Evolutionary conservation across 2,888 invertebrate genomes (phyloP).

Genomic region (Drosophila borealis): DNA sequence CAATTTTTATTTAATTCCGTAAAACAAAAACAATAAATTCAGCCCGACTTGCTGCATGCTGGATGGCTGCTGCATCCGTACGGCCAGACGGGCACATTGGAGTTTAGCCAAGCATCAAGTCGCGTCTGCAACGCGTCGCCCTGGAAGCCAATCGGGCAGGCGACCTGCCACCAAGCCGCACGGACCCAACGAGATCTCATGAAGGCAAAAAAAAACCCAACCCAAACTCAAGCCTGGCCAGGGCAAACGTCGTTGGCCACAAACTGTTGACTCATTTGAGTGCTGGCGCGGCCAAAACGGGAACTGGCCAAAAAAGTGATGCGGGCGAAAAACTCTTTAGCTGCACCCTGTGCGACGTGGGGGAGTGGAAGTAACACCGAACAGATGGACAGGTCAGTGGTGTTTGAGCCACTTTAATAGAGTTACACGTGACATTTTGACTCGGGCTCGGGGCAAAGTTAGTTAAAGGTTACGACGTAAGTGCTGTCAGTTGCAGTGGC

Average conservation of each 20-base stretch:
- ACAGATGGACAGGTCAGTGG: constrained; percentile 24
- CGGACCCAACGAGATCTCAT: neutral
- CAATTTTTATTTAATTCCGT: constrained; percentile 81
- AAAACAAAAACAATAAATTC: constrained; percentile 80
- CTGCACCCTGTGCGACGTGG: constrained; percentile 1
- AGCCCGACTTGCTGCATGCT: constrained; percentile 59
- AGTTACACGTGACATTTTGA: constrained; percentile 66
- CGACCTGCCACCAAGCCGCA: constrained; percentile 2
- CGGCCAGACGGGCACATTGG: constrained; percentile 46
- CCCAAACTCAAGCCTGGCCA: constrained; percentile 2
- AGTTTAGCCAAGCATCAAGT: constrained; percentile 57
- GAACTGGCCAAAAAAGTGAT: constrained; percentile 42
- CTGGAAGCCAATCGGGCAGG: constrained; percentile 57
- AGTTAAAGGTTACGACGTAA: constrained; percentile 11
- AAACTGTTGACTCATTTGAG: constrained; percentile 79
- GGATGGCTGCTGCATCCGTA: constrained; percentile 20
- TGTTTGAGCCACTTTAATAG: constrained; percentile 26
- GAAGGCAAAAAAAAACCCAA: constrained; percentile 2
- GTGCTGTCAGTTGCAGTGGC: constrained; percentile 4
- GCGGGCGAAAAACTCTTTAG: constrained; percentile 52
- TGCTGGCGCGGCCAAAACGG: constrained; percentile 30
- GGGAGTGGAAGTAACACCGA: constrained; percentile 1
- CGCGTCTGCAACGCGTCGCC: constrained; percentile 61
- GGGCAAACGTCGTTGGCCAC: constrained; percentile 57
- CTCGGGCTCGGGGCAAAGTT: constrained; percentile 21